Evolutionary conservation across 2,113 vertebrate genomes (phyloP).

Genomic region (Cairina moschata): DNA sequence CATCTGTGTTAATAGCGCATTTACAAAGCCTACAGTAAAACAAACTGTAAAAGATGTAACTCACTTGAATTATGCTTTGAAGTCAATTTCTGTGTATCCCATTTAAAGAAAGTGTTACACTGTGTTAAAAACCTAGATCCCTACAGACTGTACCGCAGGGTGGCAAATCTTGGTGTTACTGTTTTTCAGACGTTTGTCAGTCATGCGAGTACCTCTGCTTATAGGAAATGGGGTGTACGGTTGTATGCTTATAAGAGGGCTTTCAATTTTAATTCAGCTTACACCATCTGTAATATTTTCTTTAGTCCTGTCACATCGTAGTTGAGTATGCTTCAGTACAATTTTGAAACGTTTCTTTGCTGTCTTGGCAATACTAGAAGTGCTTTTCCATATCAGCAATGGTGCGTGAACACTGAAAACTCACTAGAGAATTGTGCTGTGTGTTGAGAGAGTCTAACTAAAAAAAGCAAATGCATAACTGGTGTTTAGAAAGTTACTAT

Average conservation of each 20-base stretch:
- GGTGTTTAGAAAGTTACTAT: neutral
- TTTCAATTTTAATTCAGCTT: slow-evolving; percentile 28
- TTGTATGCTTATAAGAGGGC: neutral
- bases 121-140: neutral
- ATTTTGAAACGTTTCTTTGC: slow-evolving; percentile 30
- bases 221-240: neutral
- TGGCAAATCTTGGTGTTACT: neutral
- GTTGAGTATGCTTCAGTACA: neutral
- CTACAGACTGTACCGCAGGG: neutral
- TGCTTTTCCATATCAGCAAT: slow-evolving; percentile 35
- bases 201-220: neutral
- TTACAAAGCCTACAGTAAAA: neutral
- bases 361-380: neutral
- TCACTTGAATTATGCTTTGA: neutral
- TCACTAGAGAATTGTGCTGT: neutral
- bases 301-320: neutral
- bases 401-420: slow-evolving; percentile 38
- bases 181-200: slow-evolving; percentile 13
- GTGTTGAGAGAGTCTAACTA: neutral
- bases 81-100: neutral
- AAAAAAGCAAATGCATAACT: neutral
- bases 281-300: neutral
- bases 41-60: neutral
- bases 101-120: neutral
- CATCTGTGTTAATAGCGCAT: neutral